phyloP scores from a whole-genome alignment of 1,140 invertebrate species.

The Armadillidium nasatum region DNA sequence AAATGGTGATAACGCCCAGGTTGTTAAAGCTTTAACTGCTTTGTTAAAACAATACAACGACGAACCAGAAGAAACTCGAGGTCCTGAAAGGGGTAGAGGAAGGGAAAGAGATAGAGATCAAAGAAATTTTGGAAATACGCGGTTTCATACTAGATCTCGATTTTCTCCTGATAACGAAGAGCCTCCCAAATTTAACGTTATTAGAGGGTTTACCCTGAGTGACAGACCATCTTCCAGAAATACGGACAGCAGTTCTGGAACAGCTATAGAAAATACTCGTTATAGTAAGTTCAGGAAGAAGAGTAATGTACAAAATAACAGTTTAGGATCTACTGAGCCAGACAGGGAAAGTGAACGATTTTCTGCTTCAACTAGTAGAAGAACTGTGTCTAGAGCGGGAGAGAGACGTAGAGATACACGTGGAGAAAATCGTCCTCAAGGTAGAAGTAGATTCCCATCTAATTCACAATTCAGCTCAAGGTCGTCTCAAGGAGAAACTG shows the following conservation, averaged over 20 bases:
- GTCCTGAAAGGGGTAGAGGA: slow-evolving; percentile 13
- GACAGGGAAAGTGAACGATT: slow-evolving; percentile 36
- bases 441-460: slow-evolving; percentile 24
- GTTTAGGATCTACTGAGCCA: slow-evolving; percentile 32
- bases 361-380: slow-evolving; percentile 33
- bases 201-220: slow-evolving; percentile 38
- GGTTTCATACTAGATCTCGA: slow-evolving; percentile 23
- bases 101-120: slow-evolving; percentile 12
- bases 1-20: slow-evolving; percentile 28
- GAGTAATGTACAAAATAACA: slow-evolving; percentile 34
- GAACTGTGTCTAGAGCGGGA: slow-evolving; percentile 29
- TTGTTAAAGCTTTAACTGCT: slow-evolving; percentile 33
- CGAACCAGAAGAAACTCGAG: background rate
- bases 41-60: slow-evolving; percentile 35
- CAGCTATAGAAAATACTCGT: slow-evolving; percentile 36
- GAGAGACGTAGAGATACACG: slow-evolving; percentile 26
- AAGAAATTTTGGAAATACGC: slow-evolving; percentile 12
- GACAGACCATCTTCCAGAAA: slow-evolving; percentile 24
- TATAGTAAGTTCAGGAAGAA: slow-evolving; percentile 42
- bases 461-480: slow-evolving; percentile 31
- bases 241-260: slow-evolving; percentile 24
- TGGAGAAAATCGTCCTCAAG: slow-evolving; percentile 21
- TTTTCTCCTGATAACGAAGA: slow-evolving; percentile 34
- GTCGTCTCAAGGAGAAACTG: slow-evolving; percentile 28
- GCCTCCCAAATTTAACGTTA: slow-evolving; percentile 41